A percentile compares a stretch with the other conserved stretches of the same genome.
Conservation (phyloP, 2,888 invertebrate genomes). For the Tetragonula carbonaria region DNA sequence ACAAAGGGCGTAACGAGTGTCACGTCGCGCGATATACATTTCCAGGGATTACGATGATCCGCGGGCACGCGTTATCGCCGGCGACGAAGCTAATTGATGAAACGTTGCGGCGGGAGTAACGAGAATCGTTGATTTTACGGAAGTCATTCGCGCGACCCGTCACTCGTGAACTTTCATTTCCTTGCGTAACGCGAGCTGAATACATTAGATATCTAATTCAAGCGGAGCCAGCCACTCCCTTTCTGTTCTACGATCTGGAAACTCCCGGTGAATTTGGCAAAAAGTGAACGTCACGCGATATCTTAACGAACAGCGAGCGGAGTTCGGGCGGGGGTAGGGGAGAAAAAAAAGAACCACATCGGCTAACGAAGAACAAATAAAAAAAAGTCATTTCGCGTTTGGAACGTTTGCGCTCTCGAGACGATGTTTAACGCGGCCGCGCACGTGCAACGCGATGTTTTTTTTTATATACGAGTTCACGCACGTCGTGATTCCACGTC, state of each 20-base stretch:
- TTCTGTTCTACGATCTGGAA: neutral
- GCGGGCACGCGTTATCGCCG: conserved; percentile 3
- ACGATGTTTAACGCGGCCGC: neutral
- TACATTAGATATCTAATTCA: conserved; percentile 16
- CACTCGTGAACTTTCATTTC: conserved; percentile 46
- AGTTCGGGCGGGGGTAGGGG: neutral
- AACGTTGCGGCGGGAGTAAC: conserved; percentile 8
- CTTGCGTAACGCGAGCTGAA: conserved; percentile 22
- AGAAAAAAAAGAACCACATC: neutral
- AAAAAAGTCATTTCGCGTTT: neutral
- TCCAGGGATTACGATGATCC: conserved; percentile 13
- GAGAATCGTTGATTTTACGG: conserved; percentile 31
- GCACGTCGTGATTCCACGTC: conserved; percentile 17
- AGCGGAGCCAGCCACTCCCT: no score
- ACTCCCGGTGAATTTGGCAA: neutral
- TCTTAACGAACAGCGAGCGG: neutral
- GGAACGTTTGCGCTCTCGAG: neutral
- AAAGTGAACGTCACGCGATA: no score
- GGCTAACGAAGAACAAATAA: conserved; percentile 1
- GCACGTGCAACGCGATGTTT: neutral
- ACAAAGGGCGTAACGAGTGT: neutral
- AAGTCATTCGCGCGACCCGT: conserved; percentile 28
- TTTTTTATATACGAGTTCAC: conserved; percentile 22
- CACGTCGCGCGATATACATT: conserved; percentile 2
- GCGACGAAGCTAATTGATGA: conserved; percentile 35